Percentiles rank a stretch among this genome's conserved stretches.
Evolutionary conservation across 2,797 vertebrate species (phyloP).

Genomic region (Hybognathus amarus): DNA sequence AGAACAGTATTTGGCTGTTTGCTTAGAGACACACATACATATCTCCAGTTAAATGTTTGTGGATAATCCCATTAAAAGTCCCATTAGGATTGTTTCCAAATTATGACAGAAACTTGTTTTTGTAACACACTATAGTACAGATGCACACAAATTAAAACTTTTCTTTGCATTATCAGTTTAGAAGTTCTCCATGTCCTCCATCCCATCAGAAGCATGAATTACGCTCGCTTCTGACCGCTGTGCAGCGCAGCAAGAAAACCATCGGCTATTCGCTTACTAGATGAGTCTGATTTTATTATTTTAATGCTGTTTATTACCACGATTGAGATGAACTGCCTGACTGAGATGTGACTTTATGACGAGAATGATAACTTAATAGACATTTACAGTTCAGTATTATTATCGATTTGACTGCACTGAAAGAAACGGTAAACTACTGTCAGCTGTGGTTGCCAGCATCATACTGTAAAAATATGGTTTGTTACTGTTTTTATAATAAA

Average conservation of each 20-base stretch:
- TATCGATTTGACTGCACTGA: neutral
- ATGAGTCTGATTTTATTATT: slow-evolving; percentile 77
- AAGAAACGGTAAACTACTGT: too few species aligned
- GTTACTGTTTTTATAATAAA: too few species aligned
- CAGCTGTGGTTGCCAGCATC: too few species aligned
- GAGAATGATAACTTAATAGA: neutral
- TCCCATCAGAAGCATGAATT: slow-evolving; percentile 83
- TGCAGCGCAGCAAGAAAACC: slow-evolving; percentile 86
- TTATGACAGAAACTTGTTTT: neutral
- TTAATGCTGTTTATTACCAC: neutral
- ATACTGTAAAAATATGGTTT: too few species aligned
- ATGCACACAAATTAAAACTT: neutral
- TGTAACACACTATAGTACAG: neutral
- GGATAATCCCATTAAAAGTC: neutral
- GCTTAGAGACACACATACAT: too few species aligned
- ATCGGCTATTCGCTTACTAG: slow-evolving; percentile 84
- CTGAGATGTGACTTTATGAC: neutral
- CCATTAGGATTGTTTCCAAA: neutral
- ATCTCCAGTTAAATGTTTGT: neutral
- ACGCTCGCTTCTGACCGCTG: slow-evolving; percentile 86
- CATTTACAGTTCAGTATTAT: neutral
- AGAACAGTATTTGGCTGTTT: too few species aligned
- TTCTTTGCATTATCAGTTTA: neutral
- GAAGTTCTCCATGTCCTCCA: neutral
- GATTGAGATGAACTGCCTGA: neutral